phyloP scores from a whole-genome alignment of 2,888 invertebrate species.

The Chamaedrilus cognettii region DNA sequence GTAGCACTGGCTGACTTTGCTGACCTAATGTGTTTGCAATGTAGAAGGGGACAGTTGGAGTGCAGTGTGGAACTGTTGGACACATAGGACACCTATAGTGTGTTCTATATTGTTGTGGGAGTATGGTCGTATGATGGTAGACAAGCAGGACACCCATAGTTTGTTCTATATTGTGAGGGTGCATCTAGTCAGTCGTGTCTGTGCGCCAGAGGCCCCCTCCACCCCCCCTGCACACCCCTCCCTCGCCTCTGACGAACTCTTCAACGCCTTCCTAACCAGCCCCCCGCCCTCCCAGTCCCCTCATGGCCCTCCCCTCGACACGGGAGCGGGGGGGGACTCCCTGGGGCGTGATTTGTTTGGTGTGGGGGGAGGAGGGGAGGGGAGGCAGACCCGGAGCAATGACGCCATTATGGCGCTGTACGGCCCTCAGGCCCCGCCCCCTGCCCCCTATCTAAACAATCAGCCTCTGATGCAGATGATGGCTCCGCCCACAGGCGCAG shows the following conservation, averaged over 20 bases:
- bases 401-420: slow-evolving; percentile 6
- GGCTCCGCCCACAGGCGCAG: background rate
- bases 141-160: no score
- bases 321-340: background rate
- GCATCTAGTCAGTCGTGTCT: no score
- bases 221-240: background rate
- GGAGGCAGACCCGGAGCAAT: background rate
- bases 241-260: slow-evolving; percentile 20
- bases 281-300: background rate
- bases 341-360: background rate
- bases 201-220: no score
- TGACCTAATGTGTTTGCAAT: no score
- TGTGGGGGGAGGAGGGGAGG: background rate
- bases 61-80: no score
- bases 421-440: background rate
- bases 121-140: background rate
- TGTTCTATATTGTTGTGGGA: no score
- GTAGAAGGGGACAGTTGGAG: no score
- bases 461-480: background rate
- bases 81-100: no score
- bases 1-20: no score
- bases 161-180: no score
- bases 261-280: slow-evolving; percentile 33
- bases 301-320: background rate
- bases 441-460: background rate